phyloP scores from a whole-genome alignment of 2,888 invertebrate species.

The Serrognathus titanus region DNA sequence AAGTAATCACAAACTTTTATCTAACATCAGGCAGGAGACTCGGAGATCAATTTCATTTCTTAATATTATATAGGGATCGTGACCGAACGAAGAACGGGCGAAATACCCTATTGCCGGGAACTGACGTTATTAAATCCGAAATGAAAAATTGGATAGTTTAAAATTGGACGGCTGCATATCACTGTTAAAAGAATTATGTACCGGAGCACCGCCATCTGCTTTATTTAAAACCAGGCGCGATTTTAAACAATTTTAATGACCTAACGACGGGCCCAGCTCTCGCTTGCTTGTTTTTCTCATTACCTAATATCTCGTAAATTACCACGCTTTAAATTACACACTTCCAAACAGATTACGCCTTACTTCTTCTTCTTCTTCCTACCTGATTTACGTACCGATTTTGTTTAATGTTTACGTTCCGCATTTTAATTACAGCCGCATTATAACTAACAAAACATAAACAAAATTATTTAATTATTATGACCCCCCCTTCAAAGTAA shows the following conservation, averaged over 20 bases:
- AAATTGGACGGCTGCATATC: conserved; percentile 43
- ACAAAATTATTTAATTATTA: too few species aligned
- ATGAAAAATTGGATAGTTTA: conserved; percentile 52
- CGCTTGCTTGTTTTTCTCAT: neutral
- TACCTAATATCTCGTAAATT: neutral
- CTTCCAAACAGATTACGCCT: too few species aligned
- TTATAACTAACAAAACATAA: too few species aligned
- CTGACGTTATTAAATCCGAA: conserved; percentile 51
- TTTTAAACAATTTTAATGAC: conserved; percentile 2
- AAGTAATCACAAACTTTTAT: conserved; percentile 49
- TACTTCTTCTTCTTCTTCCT: too few species aligned
- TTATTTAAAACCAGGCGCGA: conserved; percentile 16
- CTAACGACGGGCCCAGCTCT: neutral
- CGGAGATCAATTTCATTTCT: conserved; percentile 49
- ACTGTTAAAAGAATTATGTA: conserved; percentile 40
- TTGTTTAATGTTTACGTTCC: too few species aligned
- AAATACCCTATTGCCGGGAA: conserved; percentile 40
- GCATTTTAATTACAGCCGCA: too few species aligned
- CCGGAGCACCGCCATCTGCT: conserved; percentile 38
- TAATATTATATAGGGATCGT: conserved; percentile 49
- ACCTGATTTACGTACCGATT: too few species aligned
- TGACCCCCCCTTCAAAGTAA: too few species aligned
- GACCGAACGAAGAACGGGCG: conserved; percentile 42
- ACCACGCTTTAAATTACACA: neutral
- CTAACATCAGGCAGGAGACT: conserved; percentile 39